Evolutionary conservation across 2,797 vertebrate species (phyloP).

Genomic region (Pagetopsis macropterus): DNA sequence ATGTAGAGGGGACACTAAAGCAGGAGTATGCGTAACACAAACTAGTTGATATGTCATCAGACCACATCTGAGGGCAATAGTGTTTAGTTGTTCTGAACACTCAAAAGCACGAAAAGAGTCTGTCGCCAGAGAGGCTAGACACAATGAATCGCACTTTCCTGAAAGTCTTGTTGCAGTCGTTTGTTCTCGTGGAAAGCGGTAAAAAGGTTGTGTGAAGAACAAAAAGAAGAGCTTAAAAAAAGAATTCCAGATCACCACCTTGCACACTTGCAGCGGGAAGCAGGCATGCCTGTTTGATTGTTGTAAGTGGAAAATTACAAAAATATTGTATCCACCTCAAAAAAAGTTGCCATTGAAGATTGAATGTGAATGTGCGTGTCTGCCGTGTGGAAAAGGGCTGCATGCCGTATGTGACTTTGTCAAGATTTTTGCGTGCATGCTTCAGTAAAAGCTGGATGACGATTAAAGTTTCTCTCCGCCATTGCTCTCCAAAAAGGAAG

Average conservation of each 20-base stretch:
- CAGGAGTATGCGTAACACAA: not conserved
- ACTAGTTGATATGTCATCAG: conserved; percentile 12
- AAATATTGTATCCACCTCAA: too few species aligned
- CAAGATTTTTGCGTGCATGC: conserved; percentile 17
- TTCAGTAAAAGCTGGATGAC: conserved; percentile 22
- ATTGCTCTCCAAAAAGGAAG: conserved; percentile 31
- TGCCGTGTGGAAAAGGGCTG: not conserved
- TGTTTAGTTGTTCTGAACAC: conserved; percentile 8
- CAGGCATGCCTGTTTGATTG: not conserved
- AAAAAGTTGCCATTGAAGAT: conserved; percentile 13
- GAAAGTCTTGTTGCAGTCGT: conserved; percentile 11
- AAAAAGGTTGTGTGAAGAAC: conserved; percentile 11
- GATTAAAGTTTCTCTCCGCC: conserved; percentile 37
- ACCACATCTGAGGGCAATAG: conserved; percentile 23
- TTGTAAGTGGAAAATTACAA: not conserved
- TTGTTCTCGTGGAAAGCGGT: conserved; percentile 1
- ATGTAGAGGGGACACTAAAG: conserved; percentile 22
- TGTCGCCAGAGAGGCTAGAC: not conserved
- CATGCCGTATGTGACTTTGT: conserved; percentile 20
- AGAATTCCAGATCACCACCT: not conserved
- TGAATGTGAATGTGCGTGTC: conserved; percentile 20
- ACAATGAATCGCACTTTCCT: conserved; percentile 12
- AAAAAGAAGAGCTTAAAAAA: not conserved
- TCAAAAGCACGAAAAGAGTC: not conserved
- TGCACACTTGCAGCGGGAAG: too few species aligned